Evolutionary conservation across 2,797 vertebrate species (phyloP), one percentile per base, ranked within the genome.

Genomic region (Dipus sagitta): DNA sequence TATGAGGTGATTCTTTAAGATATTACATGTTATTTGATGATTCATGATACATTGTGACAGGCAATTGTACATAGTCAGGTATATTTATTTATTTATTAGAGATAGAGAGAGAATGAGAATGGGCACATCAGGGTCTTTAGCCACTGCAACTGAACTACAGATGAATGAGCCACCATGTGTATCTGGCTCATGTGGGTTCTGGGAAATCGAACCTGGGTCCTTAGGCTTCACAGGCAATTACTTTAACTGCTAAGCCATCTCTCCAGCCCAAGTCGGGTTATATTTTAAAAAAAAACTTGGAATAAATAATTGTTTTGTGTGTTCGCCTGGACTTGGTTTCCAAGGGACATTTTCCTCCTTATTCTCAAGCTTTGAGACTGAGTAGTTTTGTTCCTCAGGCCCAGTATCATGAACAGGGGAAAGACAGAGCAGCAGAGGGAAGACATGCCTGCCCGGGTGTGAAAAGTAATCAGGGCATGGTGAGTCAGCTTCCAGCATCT

Each of bases 261-360:
- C 47, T 47, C 47, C 26, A 58, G 82, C 47, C 47, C 47, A 71
- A 71, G 26, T 26, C 8, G 47, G 47, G 71, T 34, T 30, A 84
- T 34, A 54, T 64, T 32, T 65, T 84, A 81, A 71, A 24, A 32
- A 83, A 64, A 14, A n/a, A 62, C 21, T 38, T 17, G 8, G 13
- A 84, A 68, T 85, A 74, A 79, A 21, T 54, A 67, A 24, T 85
- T 72, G 65, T 75, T 85, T 90, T 30, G 71, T 77, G 52, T 30
- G 24, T 23, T 60, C 42, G 28, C 17, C 74, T 95, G 90, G 12
- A n/a, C 77, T 90, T 94, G 14, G 12, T 52, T 86, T 58, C 78
- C 70, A 52, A 74, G 23, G 47, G 6, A 21, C 24, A 26, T 32
- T 21, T 64, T 74, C 13, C 20, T 32, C 54, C 28, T 65, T 65